These are phyloP conservation scores for Lasius fuliginosus DNA, from an alignment of 2,888 invertebrate species.

Conservation along the genomic window DNA sequence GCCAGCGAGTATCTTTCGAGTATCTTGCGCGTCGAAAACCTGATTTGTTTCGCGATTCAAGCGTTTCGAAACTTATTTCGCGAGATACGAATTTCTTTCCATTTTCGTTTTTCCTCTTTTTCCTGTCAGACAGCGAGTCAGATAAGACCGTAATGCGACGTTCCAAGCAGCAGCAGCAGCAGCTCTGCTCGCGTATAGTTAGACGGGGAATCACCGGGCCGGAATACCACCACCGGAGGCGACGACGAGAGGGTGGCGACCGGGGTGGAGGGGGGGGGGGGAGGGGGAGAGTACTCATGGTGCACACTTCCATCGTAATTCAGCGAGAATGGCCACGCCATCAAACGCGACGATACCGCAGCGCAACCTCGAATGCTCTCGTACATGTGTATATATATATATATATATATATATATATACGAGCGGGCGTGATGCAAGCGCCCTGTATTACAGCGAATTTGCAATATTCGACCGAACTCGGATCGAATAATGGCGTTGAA, in stretches of 20 bases:
- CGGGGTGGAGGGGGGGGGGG: neutral
- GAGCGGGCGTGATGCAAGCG: neutral
- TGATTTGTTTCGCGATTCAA: constrained; percentile 9
- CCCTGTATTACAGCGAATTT: constrained; percentile 28
- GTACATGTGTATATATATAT: constrained; percentile 21
- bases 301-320: constrained; percentile 80
- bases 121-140: neutral
- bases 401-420: neutral
- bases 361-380: constrained; percentile 48
- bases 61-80: constrained; percentile 7
- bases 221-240: constrained; percentile 73
- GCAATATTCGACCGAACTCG: constrained; percentile 40
- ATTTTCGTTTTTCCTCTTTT: neutral
- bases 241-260: constrained; percentile 45
- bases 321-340: constrained; percentile 80
- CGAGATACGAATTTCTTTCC: constrained; percentile 23
- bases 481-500: constrained; percentile 29
- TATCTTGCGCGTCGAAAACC: neutral
- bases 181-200: constrained; percentile 48
- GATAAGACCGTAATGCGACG: constrained; percentile 43
- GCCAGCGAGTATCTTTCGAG: neutral
- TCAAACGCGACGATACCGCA: constrained; percentile 80
- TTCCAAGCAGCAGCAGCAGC: neutral
- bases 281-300: constrained; percentile 39
- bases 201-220: constrained; percentile 77